Conservation (phyloP, 1,140 invertebrate genomes). For the Drosophila kanapiae region DNA sequence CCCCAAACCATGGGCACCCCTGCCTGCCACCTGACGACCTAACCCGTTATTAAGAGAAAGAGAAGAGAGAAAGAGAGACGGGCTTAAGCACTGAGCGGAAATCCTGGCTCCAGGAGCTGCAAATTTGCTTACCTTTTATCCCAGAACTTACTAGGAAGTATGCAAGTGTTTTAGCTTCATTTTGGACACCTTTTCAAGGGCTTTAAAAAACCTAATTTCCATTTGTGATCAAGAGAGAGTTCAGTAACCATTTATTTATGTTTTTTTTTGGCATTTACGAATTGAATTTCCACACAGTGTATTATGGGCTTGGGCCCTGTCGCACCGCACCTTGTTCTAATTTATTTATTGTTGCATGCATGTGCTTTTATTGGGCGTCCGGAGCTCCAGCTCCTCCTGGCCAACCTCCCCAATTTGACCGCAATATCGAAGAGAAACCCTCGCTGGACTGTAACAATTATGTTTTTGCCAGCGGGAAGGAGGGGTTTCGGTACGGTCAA, state of each 20-base stretch:
- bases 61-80: no score
- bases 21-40: slow-evolving; percentile 24
- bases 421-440: slow-evolving; percentile 29
- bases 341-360: slow-evolving; percentile 78
- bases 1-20: neutral
- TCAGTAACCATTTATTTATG: no score
- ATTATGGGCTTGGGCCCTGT: slow-evolving; percentile 1
- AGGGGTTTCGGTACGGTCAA: slow-evolving; percentile 69
- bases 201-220: no score
- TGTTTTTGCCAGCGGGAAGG: slow-evolving; percentile 37
- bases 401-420: slow-evolving; percentile 13
- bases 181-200: no score
- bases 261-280: no score
- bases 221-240: no score
- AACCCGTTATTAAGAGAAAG: slow-evolving; percentile 66
- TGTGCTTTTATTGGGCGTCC: slow-evolving; percentile 73
- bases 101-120: neutral
- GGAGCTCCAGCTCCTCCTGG: no score
- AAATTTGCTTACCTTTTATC: no score
- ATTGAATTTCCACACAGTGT: neutral
- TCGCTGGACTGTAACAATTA: slow-evolving; percentile 71
- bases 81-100: slow-evolving; percentile 24
- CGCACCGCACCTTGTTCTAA: slow-evolving; percentile 74
- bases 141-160: no score
- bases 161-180: no score